These are phyloP conservation scores for Sisyra terminalis DNA, from an alignment of 2,888 invertebrate species.

Conservation along the genomic window DNA sequence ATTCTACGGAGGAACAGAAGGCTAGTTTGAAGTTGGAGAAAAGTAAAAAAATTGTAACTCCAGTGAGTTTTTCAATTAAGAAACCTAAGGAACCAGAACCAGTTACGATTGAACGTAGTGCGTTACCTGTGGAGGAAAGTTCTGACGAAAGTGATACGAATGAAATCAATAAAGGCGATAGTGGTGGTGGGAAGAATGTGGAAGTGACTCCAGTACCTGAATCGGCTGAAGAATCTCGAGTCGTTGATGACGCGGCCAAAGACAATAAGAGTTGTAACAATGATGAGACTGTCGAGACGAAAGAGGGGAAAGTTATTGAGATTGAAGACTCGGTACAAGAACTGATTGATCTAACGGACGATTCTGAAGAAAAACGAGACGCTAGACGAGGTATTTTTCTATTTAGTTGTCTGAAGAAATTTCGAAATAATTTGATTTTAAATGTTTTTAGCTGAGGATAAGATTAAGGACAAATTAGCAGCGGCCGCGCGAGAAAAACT, in stretches of 20 bases:
- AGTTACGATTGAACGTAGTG: slow-evolving; percentile 46
- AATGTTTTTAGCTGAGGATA: slow-evolving; percentile 31
- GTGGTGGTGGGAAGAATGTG: slow-evolving; percentile 9
- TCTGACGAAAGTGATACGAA: slow-evolving; percentile 38
- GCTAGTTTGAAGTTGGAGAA: slow-evolving; percentile 8
- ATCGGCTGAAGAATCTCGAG: slow-evolving; percentile 20
- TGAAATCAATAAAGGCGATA: slow-evolving; percentile 7
- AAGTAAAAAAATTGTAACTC: slow-evolving; percentile 19
- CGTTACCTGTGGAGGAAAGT: slow-evolving; percentile 59
- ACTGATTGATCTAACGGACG: slow-evolving; percentile 41
- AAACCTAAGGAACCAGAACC: slow-evolving; percentile 59
- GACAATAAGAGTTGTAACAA: slow-evolving; percentile 14
- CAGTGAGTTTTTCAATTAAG: slow-evolving; percentile 73
- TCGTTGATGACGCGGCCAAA: slow-evolving; percentile 15
- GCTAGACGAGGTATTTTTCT: slow-evolving; percentile 18
- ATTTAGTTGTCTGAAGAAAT: neutral
- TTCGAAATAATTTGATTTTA: neutral
- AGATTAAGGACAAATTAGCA: slow-evolving; percentile 38
- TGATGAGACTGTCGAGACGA: neutral
- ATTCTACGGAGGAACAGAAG: slow-evolving; percentile 24
- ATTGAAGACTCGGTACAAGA: slow-evolving; percentile 29
- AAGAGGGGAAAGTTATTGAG: slow-evolving; percentile 18
- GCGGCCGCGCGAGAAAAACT: slow-evolving; percentile 38
- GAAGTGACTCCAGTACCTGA: neutral
- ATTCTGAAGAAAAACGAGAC: slow-evolving; percentile 31